Conservation (phyloP, 92 coral and sea anemone species). For the Scolanthus callimorphus region DNA sequence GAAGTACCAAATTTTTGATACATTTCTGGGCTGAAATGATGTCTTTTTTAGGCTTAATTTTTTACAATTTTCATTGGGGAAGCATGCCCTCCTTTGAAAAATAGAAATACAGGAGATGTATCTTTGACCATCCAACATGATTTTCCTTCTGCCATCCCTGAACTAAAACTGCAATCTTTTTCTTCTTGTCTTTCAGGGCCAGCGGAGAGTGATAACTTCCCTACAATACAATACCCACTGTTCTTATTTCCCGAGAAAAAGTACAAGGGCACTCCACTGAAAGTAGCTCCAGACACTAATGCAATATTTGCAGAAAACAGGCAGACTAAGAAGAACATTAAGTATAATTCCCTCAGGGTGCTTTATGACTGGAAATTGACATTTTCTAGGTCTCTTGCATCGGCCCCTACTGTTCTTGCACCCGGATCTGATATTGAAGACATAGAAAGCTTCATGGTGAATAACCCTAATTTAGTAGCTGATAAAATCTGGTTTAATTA, state of each 20-base stretch:
- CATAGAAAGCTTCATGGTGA: slow-evolving; percentile 59
- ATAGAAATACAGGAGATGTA: too few relatives aligned
- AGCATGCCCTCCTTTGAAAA: too few relatives aligned
- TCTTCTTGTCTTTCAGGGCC: slow-evolving; percentile 63
- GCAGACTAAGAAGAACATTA: slow-evolving; percentile 51
- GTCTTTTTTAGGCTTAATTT: too few relatives aligned
- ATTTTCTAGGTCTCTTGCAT: slow-evolving; percentile 71
- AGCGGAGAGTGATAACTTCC: slow-evolving; percentile 31
- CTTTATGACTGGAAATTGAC: slow-evolving; percentile 68
- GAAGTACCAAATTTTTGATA: too few relatives aligned
- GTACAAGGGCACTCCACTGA: slow-evolving; percentile 70
- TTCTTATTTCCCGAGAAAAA: slow-evolving; percentile 72
- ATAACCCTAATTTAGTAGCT: slow-evolving; percentile 67
- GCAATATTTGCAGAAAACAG: slow-evolving; percentile 76
- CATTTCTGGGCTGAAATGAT: too few relatives aligned
- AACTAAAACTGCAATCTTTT: too few relatives aligned
- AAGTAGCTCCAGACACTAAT: slow-evolving; percentile 56
- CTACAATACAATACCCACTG: slow-evolving; percentile 73
- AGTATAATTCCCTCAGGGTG: slow-evolving; percentile 74
- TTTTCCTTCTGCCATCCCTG: too few relatives aligned
- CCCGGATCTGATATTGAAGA: slow-evolving; percentile 83
- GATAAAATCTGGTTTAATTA: slow-evolving; percentile 84
- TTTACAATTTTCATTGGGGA: too few relatives aligned
- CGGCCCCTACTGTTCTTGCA: slow-evolving; percentile 42
- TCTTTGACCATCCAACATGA: too few relatives aligned